Base-by-base conservation (phyloP, 1,140 invertebrate species). In the Euwallacea fornicatus region DNA sequence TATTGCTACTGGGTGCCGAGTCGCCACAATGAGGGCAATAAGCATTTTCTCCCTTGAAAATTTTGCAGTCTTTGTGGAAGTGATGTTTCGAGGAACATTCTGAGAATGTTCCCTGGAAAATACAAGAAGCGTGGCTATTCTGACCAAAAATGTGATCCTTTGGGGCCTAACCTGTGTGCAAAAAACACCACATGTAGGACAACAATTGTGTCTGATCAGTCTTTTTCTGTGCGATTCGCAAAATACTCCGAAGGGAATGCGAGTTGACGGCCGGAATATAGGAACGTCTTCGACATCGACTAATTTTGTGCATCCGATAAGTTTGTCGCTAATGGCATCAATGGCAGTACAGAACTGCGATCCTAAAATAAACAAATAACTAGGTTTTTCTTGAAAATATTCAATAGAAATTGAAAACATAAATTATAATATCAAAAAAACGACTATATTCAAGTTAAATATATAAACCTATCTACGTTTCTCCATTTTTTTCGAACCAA, bases 151-250 rank as follows among this genome's bases (percentile, higher is more conserved):
- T 15, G 7, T 21, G 7, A 8, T 41, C 43, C 2, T 15, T 8
- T 21, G 7, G 2, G 10, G 50, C 2, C 21, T 53, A 74, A 80
- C 95, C 86, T 96, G 93, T 42, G 94, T 92, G 79, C 95, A 97
- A 81, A 96, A 98, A 13, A 94, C 83, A 7, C 95, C 95, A 82
- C 95, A 98, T 0, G 90, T 89, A 0, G 94, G 91, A 80, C 95
- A 98, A 80, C 93, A 95, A 78, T 95, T 93, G 80, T 98, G 95
- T 42, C 88, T 81, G 7, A 87, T 81, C 41, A 98, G 81, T 68
- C 94, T 86, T 75, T 90, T 87, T 72, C 88, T 85, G 81, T 97
- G 95, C 77, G 90, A 86, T 50, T 89, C 86, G 82, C 95, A 97
- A 2, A 94, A 83, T n/a, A 94, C 88, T 78, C 92, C 88, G 81